A percentile compares a stretch with the other conserved stretches of the same genome.
Evolutionary conservation across 2,797 vertebrate genomes (phyloP).

Genomic region (Pantherophis vulpinus): DNA sequence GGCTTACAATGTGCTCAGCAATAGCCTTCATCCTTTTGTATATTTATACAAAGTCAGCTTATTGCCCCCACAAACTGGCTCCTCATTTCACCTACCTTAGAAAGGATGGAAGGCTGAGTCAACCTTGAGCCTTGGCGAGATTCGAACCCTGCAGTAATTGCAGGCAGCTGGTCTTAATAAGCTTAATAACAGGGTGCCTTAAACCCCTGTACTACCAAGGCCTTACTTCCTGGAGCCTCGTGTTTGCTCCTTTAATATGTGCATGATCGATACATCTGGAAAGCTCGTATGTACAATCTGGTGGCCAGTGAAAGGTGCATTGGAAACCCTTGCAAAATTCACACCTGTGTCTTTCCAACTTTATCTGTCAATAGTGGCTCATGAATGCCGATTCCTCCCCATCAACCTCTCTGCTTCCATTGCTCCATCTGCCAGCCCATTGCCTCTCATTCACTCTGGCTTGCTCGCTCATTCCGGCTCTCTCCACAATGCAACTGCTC

Average conservation of each 20-base stretch:
- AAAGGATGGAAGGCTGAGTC: no score
- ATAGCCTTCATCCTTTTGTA: no score
- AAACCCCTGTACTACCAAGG: no score
- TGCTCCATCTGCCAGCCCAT: neutral
- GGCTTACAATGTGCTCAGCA: no score
- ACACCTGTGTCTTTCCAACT: neutral
- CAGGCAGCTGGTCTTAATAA: no score
- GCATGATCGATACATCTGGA: neutral
- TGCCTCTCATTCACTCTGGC: neutral
- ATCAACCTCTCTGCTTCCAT: neutral
- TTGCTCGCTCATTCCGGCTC: neutral
- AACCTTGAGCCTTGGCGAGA: no score
- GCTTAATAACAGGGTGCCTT: no score
- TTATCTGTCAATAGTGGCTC: neutral
- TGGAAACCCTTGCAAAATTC: slow-evolving; percentile 3
- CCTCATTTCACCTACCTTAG: no score
- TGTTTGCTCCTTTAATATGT: neutral
- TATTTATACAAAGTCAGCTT: no score
- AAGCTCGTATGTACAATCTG: neutral
- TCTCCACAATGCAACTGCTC: neutral
- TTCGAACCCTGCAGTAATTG: no score
- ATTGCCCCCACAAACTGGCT: no score
- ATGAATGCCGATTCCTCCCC: neutral
- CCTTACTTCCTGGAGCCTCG: neutral
- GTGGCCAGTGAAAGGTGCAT: neutral